Percentiles rank a stretch among this genome's conserved stretches.
Conservation (phyloP, 2,888 invertebrate genomes). For the Latheticus oryzae region DNA sequence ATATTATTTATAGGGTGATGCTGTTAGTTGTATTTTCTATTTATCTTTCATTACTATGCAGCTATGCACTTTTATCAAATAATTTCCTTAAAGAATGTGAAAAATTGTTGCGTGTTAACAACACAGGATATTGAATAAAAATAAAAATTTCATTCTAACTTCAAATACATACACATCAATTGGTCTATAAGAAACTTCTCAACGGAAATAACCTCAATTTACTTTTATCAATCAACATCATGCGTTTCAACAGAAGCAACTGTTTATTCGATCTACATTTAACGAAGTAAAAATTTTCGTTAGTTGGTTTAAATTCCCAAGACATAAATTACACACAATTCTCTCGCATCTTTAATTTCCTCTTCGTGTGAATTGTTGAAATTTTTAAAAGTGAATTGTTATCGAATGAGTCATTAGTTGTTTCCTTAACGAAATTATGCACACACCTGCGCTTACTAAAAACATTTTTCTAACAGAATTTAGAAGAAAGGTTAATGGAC, state of each 20-base stretch:
- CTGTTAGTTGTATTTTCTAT: not conserved
- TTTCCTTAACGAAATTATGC: slow-evolving; percentile 1
- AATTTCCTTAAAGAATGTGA: slow-evolving; percentile 4
- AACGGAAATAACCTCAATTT: slow-evolving; percentile 16
- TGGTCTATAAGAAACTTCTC: too few species aligned
- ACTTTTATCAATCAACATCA: slow-evolving; percentile 8
- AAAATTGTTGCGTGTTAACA: too few species aligned
- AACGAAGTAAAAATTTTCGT: too few species aligned
- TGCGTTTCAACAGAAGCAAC: slow-evolving; percentile 11
- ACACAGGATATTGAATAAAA: too few species aligned
- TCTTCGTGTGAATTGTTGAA: too few species aligned
- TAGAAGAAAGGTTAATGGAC: slow-evolving; percentile 9
- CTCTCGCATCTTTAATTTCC: too few species aligned
- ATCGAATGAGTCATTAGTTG: slow-evolving; percentile 1
- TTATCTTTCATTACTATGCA: slow-evolving; percentile 6
- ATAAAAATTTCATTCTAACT: too few species aligned
- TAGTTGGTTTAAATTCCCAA: too few species aligned
- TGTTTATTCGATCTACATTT: slow-evolving; percentile 13
- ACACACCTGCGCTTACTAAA: not conserved
- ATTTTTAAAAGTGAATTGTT: too few species aligned
- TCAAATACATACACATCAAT: too few species aligned
- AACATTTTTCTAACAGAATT: not conserved
- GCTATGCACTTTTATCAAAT: not conserved
- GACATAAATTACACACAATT: too few species aligned
- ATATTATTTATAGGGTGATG: too few species aligned